A percentile compares a stretch with the other conserved stretches of the same genome.
These are phyloP conservation scores for Virgularia gustaviana DNA, from an alignment of 92 coral and sea anemone genomes.

Conservation along the genomic window DNA sequence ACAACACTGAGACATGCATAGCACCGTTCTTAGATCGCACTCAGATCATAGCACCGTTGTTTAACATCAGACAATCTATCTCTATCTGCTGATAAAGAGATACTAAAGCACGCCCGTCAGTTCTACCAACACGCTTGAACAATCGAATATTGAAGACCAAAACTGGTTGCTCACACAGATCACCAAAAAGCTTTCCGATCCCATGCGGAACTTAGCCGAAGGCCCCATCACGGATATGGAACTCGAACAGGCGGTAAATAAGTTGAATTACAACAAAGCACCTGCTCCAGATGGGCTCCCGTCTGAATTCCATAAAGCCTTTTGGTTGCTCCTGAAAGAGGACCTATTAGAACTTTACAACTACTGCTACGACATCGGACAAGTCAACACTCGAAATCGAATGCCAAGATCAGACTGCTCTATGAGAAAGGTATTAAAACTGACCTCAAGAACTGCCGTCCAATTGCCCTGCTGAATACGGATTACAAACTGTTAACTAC, in stretches of 20 bases:
- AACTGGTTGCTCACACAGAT: neutral
- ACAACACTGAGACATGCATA: neutral
- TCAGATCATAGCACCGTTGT: slow-evolving; percentile 15
- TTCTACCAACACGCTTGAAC: slow-evolving; percentile 30
- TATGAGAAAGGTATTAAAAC: slow-evolving; percentile 8
- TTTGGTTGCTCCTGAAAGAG: neutral
- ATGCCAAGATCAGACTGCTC: neutral
- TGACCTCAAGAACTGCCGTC: slow-evolving; percentile 16
- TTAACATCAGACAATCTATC: neutral
- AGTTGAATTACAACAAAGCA: neutral
- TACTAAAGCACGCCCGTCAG: neutral
- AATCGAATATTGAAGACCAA: neutral
- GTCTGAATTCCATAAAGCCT: neutral
- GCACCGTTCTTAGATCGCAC: neutral
- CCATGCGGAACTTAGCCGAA: neutral
- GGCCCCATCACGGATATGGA: neutral
- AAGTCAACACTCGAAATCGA: neutral
- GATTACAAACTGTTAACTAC: slow-evolving; percentile 1
- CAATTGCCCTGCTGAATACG: neutral
- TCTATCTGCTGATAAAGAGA: neutral
- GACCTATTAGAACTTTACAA: neutral
- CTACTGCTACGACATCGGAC: neutral
- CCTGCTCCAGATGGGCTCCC: slow-evolving; percentile 15
- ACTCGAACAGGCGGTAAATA: neutral
- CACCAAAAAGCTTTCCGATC: neutral